phyloP scores from a whole-genome alignment of 2,888 invertebrate species.

The Rotaria magnacalcarata region DNA sequence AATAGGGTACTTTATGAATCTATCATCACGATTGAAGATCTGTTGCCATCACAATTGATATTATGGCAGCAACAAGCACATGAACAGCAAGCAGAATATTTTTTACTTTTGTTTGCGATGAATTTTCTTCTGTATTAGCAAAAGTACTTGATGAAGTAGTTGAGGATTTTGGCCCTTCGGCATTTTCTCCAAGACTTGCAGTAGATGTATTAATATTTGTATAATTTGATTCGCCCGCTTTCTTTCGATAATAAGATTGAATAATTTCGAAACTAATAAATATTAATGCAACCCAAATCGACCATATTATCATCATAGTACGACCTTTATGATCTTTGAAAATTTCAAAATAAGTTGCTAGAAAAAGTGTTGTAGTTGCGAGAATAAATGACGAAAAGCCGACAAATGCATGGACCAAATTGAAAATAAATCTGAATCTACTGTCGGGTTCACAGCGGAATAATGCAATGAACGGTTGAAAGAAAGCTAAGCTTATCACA shows the following conservation, averaged over 20 bases:
- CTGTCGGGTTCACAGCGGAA: constrained; percentile 53
- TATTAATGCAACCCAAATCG: not conserved
- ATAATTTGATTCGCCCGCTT: not conserved
- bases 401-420: constrained; percentile 59
- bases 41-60: not conserved
- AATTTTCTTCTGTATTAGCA: not conserved
- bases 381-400: constrained; percentile 48
- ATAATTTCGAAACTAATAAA: not conserved
- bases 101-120: not conserved
- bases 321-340: not conserved
- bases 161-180: not conserved
- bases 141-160: not conserved
- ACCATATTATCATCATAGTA: not conserved
- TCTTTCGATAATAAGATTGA: not conserved
- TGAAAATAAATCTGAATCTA: constrained; percentile 55
- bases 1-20: not conserved
- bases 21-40: not conserved
- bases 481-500: constrained; percentile 22
- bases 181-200: not conserved
- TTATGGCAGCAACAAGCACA: not conserved
- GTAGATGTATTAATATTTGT: not conserved
- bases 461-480: constrained; percentile 57
- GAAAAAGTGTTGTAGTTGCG: not conserved
- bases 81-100: not conserved
- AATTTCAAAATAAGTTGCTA: not conserved